Percentiles rank a stretch among this genome's conserved stretches.
Conservation (phyloP, 2,888 invertebrate genomes). For the Hypena proboscidalis region DNA sequence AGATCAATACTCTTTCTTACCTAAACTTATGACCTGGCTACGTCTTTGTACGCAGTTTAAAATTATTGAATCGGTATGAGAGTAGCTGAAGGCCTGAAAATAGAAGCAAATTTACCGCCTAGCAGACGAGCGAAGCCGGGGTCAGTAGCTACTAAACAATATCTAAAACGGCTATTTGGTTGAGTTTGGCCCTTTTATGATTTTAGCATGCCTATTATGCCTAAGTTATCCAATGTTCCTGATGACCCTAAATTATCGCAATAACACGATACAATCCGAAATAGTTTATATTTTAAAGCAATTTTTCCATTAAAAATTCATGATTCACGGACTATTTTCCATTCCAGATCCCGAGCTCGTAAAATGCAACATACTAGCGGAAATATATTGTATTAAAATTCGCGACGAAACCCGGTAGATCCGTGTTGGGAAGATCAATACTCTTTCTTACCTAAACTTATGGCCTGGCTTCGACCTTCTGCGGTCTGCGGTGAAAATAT, state of each 20-base stretch:
- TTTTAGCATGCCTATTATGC: too few relatives aligned
- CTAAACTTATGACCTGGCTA: slow-evolving; percentile 45
- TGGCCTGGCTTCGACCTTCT: slow-evolving; percentile 40
- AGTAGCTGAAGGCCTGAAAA: too few relatives aligned
- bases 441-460: slow-evolving; percentile 50
- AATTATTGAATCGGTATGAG: too few relatives aligned
- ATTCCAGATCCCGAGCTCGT: slow-evolving; percentile 6
- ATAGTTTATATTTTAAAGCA: background rate
- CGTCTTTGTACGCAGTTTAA: slow-evolving; percentile 40
- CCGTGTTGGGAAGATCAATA: slow-evolving; percentile 44
- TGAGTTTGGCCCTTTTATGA: too few relatives aligned
- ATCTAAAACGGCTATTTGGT: too few relatives aligned
- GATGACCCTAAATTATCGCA: too few relatives aligned
- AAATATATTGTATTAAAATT: slow-evolving; percentile 41
- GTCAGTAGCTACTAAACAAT: too few relatives aligned
- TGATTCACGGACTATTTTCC: slow-evolving; percentile 11
- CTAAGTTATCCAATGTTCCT: too few relatives aligned
- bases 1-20: slow-evolving; percentile 54
- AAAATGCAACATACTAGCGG: slow-evolving; percentile 19
- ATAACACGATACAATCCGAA: slow-evolving; percentile 4
- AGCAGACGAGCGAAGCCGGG: too few relatives aligned
- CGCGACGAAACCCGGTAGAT: slow-evolving; percentile 20
- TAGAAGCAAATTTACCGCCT: too few relatives aligned
- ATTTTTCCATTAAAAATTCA: slow-evolving; percentile 6
- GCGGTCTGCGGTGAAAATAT: slow-evolving; percentile 25